phyloP scores from a whole-genome alignment of 1,140 invertebrate genomes.

The Cydia fagiglandana region DNA sequence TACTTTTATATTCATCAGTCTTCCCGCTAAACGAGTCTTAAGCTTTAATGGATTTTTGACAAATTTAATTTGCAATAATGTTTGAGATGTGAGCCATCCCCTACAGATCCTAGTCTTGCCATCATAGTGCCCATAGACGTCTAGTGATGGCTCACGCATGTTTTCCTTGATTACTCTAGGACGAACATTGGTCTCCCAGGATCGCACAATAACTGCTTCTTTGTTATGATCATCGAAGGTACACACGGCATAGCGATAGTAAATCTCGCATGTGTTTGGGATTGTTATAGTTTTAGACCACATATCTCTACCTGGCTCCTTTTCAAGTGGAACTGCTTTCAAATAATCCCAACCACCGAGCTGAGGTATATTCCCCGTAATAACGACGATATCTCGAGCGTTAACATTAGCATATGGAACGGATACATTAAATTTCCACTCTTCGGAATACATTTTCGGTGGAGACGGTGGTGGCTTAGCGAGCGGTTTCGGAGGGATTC shows the following conservation, averaged over 20 bases:
- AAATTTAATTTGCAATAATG: conserved; percentile 92
- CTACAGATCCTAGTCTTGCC: conserved; percentile 83
- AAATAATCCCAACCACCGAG: conserved; percentile 77
- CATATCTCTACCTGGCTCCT: conserved; percentile 63
- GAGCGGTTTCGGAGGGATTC: conserved; percentile 56
- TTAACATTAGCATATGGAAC: conserved; percentile 60
- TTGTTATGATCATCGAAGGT: conserved; percentile 79
- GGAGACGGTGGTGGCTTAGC: conserved; percentile 44
- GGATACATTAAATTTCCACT: conserved; percentile 75
- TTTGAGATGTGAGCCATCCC: conserved; percentile 94
- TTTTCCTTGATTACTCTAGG: conserved; percentile 80
- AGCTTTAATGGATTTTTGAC: conserved; percentile 91
- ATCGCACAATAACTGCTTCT: conserved; percentile 83
- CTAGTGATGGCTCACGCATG: conserved; percentile 54
- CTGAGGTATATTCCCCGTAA: conserved; percentile 60
- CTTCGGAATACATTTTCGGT: conserved; percentile 53
- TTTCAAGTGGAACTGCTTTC: conserved; percentile 72
- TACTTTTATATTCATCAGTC: conserved; percentile 86
- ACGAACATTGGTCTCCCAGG: conserved; percentile 91
- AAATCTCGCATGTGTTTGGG: conserved; percentile 83
- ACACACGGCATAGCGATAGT: conserved; percentile 90
- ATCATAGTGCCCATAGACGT: conserved; percentile 84
- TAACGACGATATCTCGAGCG: conserved; percentile 59
- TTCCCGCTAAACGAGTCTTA: conserved; percentile 85
- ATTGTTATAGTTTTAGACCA: conserved; percentile 81